phyloP scores from a whole-genome alignment of 2,888 invertebrate species.

The Lasioglossum figueresi region DNA sequence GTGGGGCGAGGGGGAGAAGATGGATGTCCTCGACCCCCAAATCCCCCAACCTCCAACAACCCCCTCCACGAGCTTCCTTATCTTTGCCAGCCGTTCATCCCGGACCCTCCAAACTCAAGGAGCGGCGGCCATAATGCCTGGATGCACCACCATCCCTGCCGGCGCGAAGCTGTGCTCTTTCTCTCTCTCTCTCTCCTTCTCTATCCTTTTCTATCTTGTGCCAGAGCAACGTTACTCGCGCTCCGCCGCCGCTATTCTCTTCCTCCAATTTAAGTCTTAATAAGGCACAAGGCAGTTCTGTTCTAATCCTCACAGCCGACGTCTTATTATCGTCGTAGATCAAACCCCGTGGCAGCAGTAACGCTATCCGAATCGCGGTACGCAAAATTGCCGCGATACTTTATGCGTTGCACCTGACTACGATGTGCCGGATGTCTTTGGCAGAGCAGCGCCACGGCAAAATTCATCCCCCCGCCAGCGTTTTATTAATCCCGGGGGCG shows the following conservation, averaged over 20 bases:
- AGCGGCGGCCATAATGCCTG: slow-evolving; percentile 83
- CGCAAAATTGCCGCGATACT: slow-evolving; percentile 56
- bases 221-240: background rate
- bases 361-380: slow-evolving; percentile 41
- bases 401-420: slow-evolving; percentile 50
- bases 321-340: slow-evolving; percentile 74
- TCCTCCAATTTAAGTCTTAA: slow-evolving; percentile 81
- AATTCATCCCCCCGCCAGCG: slow-evolving; percentile 27
- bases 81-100: slow-evolving; percentile 76
- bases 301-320: slow-evolving; percentile 76
- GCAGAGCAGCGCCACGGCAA: slow-evolving; percentile 18
- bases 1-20: slow-evolving; percentile 79
- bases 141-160: slow-evolving; percentile 79
- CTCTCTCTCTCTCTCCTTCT: background rate
- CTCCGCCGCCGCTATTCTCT: slow-evolving; percentile 32
- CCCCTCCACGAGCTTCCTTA: slow-evolving; percentile 66
- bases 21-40: slow-evolving; percentile 82
- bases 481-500: slow-evolving; percentile 35
- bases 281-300: slow-evolving; percentile 77
- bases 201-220: slow-evolving; percentile 26
- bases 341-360: slow-evolving; percentile 34
- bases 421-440: slow-evolving; percentile 49
- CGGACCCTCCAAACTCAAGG: slow-evolving; percentile 80
- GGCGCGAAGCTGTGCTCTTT: slow-evolving; percentile 6
- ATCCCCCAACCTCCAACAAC: slow-evolving; percentile 75